phyloP scores from a whole-genome alignment of 1,140 invertebrate species.

The Globodera rostochiensis region DNA sequence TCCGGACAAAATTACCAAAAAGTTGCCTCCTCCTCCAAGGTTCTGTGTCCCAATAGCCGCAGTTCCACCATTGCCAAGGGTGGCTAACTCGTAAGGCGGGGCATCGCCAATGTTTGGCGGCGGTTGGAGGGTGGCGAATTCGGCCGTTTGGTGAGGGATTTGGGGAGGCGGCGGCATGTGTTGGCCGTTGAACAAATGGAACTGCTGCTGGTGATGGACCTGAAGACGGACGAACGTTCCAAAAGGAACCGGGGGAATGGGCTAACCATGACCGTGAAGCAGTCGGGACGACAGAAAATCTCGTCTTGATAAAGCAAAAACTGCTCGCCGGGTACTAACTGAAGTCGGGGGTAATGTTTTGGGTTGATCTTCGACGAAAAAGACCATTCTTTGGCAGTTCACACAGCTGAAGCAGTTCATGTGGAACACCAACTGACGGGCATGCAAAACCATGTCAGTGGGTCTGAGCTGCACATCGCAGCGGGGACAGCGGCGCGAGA shows the following conservation, averaged over 20 bases:
- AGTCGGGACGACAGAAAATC: conserved; percentile 32
- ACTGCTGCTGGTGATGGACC: not conserved
- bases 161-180: not conserved
- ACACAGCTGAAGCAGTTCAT: conserved; percentile 31
- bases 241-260: not conserved
- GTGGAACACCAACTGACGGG: conserved; percentile 32
- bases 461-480: conserved; percentile 20
- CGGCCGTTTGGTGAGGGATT: not conserved
- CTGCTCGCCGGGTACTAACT: conserved; percentile 30
- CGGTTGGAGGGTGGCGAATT: not conserved
- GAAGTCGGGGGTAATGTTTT: not conserved
- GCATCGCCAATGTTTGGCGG: not conserved
- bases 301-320: conserved; percentile 21
- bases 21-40: not conserved
- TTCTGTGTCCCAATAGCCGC: not conserved
- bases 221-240: not conserved
- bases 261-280: conserved; percentile 9
- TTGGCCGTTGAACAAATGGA: not conserved
- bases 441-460: conserved; percentile 29
- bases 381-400: conserved; percentile 8
- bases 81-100: not conserved
- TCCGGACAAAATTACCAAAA: conserved; percentile 5
- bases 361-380: not conserved
- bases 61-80: not conserved
- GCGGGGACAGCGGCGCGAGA: conserved; percentile 14